Evolutionary conservation across 2,888 invertebrate species (phyloP).

Genomic region (Rotaria sp.): DNA sequence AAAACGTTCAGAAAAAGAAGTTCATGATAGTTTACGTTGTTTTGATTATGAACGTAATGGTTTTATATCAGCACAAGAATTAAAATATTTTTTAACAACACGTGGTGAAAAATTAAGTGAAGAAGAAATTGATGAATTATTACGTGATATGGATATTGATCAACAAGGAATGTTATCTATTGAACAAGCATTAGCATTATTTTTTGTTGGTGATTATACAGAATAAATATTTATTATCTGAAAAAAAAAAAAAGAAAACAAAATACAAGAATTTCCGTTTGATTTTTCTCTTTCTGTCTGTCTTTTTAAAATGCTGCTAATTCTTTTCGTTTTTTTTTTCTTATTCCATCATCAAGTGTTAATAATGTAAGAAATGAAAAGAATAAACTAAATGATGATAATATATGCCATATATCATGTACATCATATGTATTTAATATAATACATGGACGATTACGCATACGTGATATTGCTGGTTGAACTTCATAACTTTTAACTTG

Average conservation of each 20-base stretch:
- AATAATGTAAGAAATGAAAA: slow-evolving; percentile 68
- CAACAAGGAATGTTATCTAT: slow-evolving; percentile 25
- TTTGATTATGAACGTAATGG: slow-evolving; percentile 29
- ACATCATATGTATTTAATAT: slow-evolving; percentile 59
- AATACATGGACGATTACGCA: slow-evolving; percentile 55
- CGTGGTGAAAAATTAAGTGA: slow-evolving; percentile 19
- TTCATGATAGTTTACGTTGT: slow-evolving; percentile 6
- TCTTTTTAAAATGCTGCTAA: slow-evolving; percentile 33
- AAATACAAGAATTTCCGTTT: neutral
- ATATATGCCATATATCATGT: slow-evolving; percentile 77
- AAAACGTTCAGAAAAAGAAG: slow-evolving; percentile 7
- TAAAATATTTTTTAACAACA: slow-evolving; percentile 19
- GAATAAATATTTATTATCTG: neutral
- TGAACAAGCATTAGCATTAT: neutral
- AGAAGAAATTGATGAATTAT: slow-evolving; percentile 24
- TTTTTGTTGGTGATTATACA: slow-evolving; percentile 27
- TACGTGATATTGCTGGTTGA: slow-evolving; percentile 37
- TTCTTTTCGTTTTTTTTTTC: slow-evolving; percentile 34
- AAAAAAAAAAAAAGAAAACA: neutral
- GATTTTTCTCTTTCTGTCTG: neutral
- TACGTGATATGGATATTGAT: slow-evolving; percentile 19
- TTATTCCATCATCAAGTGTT: slow-evolving; percentile 40
- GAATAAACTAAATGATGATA: slow-evolving; percentile 72
- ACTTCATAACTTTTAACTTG: slow-evolving; percentile 63
- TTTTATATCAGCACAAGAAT: slow-evolving; percentile 27